Base-by-base conservation (phyloP, 2,888 invertebrate genomes). In the Chymomyza amoena region DNA sequence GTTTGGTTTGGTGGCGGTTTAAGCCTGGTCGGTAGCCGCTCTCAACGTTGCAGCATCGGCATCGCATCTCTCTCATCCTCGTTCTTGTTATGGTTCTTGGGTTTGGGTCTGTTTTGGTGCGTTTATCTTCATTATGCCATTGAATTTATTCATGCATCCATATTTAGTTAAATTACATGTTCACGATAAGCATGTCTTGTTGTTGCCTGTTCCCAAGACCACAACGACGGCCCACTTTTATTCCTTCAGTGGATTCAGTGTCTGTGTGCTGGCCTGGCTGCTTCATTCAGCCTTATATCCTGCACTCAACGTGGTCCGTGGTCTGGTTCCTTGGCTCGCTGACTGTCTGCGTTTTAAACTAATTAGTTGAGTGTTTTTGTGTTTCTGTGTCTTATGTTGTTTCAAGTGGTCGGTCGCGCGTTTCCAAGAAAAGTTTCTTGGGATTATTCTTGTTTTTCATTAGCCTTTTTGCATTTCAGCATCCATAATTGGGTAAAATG, bases 111-210 rank as follows among this genome's bases (percentile, higher is more conserved):
- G 60, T 51, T 65, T 64, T 64, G 36, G 75, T 87, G 75, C 80
- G 80, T 78, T 83, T 77, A 76, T 75, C 78, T 84, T 85, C 78
- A 78, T 79, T 75, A 81, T 81, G 80, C 83, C 87, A 84, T 87
- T 83, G 83, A 83, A 82, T 84, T 79, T 83, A 83, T 82, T 80
- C 85, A 83, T 78, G 81, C 75, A 81, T 76, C 81, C 78, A 84
- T 84, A 87, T 85, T 84, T 87, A 77, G 84, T 66, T 73, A 83
- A 83, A 85, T 85, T 88, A 84, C 84, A 86, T 74, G 81, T 80
- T 75, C 62, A 66, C 78, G 81, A 87, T 85, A 83, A 80, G 84
- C 69, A 6, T 18, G 20, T 4, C 54, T 20, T 18, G 39, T 4
- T 32, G 32, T 32, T 32, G 9, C 32, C 32, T 7, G 32, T 7